Conservation (phyloP, 1,140 invertebrate genomes). For the Spodoptera litura region DNA sequence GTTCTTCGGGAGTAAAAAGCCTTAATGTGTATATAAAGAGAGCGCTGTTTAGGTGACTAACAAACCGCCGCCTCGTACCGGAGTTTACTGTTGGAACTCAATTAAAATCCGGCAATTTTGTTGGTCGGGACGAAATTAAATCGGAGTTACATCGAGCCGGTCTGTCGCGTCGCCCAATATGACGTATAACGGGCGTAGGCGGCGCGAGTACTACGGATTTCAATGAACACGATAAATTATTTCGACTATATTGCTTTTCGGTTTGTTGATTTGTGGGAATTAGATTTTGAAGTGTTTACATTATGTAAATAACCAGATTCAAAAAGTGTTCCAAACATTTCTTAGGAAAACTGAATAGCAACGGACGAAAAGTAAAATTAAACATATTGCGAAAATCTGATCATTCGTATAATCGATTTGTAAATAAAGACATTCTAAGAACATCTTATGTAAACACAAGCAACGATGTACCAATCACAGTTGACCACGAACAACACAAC, state of each 20-base stretch:
- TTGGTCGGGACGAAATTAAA: constrained; percentile 61
- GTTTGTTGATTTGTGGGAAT: constrained; percentile 24
- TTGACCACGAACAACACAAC: background rate
- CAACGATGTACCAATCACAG: background rate
- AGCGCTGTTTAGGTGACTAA: constrained; percentile 71
- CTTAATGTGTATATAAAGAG: constrained; percentile 65
- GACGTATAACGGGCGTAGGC: constrained; percentile 28
- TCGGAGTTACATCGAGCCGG: constrained; percentile 55
- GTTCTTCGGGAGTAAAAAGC: constrained; percentile 63
- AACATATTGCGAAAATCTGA: too few species aligned
- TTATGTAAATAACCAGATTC: too few species aligned
- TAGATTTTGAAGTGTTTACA: constrained; percentile 20
- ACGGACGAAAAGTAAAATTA: too few species aligned
- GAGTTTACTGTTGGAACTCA: constrained; percentile 72
- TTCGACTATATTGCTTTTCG: constrained; percentile 35
- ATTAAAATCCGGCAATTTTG: constrained; percentile 77
- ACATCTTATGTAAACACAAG: background rate
- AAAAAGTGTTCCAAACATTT: too few species aligned
- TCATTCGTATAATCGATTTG: too few species aligned
- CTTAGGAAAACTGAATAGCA: too few species aligned
- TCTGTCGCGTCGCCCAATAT: constrained; percentile 15
- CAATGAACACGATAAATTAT: constrained; percentile 23
- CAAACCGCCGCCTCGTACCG: constrained; percentile 69
- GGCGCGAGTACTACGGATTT: constrained; percentile 10
- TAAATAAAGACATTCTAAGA: too few species aligned